Base-by-base conservation (phyloP, 2,888 invertebrate genomes). In the Carabus problematicus region DNA sequence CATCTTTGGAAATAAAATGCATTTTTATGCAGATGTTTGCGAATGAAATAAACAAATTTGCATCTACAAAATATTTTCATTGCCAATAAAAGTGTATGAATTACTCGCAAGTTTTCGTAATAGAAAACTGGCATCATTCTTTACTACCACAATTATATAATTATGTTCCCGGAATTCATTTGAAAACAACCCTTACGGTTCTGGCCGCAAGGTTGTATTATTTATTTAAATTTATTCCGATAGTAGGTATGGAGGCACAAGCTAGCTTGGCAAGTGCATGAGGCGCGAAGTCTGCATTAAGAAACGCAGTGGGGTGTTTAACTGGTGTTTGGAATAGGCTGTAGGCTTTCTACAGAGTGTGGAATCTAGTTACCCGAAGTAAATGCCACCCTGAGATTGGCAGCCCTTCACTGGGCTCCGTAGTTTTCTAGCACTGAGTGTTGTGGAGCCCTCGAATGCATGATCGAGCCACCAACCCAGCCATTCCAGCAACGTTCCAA, bases 161-260 rank as follows among this genome's bases (percentile, higher is more conserved):
- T 63, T 56, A 66, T 66, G 58, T 63, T 54, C 40, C 59, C 6
- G 14, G 41, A 66, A 66, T 47, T 66, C 58, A 66, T 66, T 66
- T 64, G 58, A 59, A 66, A 66, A 63, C 63, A 63, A 59, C 39
- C 59, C 49, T 40, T n/a, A n/a, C 39, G 14, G 63, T 16, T 16
- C 40, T 47, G 42, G 45, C 52, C 56, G 45, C 54, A 64, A 56
- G 42, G 55, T 54, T 52, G 52, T 55, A 64, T 66, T 66, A 47
- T 66, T 56, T 66, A 66, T 66, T 66, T 66, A 66, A 66, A 66
- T 66, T 66, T 66, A 66, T 66, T 66, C 66, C 58, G 18, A 6
- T 39, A 42, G 29, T 11, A 49, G n/a, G 54, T 64, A 56, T 64
- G 40, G 40, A 39, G 4, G 19, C 19, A 56, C 39, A n/a, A n/a